phyloP scores from a whole-genome alignment of 2,113 vertebrate species.

The Charina bottae region DNA sequence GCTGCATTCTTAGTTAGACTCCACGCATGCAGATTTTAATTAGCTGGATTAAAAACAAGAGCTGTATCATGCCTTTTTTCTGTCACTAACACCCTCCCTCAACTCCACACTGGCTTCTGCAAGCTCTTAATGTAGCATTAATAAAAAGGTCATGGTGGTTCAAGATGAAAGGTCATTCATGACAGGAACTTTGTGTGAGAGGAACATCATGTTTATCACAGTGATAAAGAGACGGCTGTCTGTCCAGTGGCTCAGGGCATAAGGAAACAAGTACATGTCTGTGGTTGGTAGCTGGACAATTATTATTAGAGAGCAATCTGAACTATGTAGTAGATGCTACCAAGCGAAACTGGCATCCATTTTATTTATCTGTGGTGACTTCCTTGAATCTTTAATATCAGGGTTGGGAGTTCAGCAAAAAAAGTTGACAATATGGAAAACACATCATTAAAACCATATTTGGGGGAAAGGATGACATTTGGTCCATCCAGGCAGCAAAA shows the following conservation, averaged over 20 bases:
- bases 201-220: slow-evolving; percentile 58
- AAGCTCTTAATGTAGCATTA: slow-evolving; percentile 64
- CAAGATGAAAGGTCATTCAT: slow-evolving; percentile 73
- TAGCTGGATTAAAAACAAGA: slow-evolving; percentile 81
- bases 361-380: not conserved
- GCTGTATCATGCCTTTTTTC: slow-evolving; percentile 66
- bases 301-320: slow-evolving; percentile 18
- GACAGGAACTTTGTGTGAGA: slow-evolving; percentile 62
- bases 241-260: slow-evolving; percentile 36
- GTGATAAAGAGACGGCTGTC: slow-evolving; percentile 67
- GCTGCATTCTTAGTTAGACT: slow-evolving; percentile 72
- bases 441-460: not conserved
- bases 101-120: slow-evolving; percentile 26
- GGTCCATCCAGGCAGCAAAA: not conserved
- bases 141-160: slow-evolving; percentile 67
- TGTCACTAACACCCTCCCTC: not conserved
- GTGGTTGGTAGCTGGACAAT: not conserved
- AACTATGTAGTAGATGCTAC: slow-evolving; percentile 1
- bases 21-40: slow-evolving; percentile 79
- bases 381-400: not conserved
- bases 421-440: not conserved
- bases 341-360: not conserved
- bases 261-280: slow-evolving; percentile 63
- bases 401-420: not conserved
- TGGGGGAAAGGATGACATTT: not conserved